Percentiles rank a stretch among this genome's conserved stretches.
These are phyloP conservation scores for Ferdinandea cuprea DNA, from an alignment of 2,888 invertebrate species.

Conservation along the genomic window DNA sequence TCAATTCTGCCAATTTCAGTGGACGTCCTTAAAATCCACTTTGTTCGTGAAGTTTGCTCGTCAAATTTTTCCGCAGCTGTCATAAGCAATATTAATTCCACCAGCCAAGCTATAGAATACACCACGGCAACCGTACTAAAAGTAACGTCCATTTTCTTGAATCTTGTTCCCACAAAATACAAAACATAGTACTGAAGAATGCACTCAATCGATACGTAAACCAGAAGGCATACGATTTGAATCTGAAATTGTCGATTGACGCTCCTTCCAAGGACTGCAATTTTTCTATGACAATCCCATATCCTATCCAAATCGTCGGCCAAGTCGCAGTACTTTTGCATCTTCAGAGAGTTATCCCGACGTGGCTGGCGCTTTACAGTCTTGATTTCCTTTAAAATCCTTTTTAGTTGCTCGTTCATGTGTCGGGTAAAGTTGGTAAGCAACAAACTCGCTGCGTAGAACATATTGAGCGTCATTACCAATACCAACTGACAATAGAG, in stretches of 20 bases:
- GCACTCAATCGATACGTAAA: conserved; percentile 76
- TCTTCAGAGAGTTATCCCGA: conserved; percentile 36
- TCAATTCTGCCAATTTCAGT: conserved; percentile 30
- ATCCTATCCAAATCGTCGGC: conserved; percentile 76
- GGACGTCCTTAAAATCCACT: conserved; percentile 32
- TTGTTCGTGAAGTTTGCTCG: conserved; percentile 1
- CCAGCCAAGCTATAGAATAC: conserved; percentile 63
- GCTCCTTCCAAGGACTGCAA: conserved; percentile 72
- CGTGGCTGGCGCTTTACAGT: conserved; percentile 3
- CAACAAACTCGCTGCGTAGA: conserved; percentile 75
- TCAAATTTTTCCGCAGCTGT: conserved; percentile 59
- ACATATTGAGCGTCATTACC: conserved; percentile 77
- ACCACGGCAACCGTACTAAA: neutral
- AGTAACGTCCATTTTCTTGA: neutral
- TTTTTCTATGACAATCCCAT: conserved; percentile 71
- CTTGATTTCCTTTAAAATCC: conserved; percentile 67
- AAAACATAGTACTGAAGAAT: conserved; percentile 77
- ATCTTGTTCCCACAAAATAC: conserved; percentile 76
- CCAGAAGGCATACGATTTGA: conserved; percentile 77
- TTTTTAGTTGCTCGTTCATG: conserved; percentile 76
- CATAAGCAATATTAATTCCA: conserved; percentile 74
- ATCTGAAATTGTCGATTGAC: conserved; percentile 75
- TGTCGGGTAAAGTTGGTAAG: conserved; percentile 76
- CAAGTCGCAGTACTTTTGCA: conserved; percentile 68
- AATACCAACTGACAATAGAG: conserved; percentile 77